Conservation (phyloP, 2,888 invertebrate species). For the Tromatobia lineatoria region DNA sequence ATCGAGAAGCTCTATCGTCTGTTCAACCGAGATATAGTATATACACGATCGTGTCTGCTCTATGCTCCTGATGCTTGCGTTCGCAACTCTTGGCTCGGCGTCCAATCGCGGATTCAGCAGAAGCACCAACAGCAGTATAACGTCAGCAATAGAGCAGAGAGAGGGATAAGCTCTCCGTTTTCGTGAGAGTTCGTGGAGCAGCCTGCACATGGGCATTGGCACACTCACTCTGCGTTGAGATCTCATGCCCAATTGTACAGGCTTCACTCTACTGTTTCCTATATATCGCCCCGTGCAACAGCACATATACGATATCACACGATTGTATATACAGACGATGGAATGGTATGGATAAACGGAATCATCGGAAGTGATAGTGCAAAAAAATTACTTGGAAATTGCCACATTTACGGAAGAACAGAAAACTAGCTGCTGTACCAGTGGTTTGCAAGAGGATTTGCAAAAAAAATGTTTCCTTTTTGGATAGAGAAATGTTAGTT, state of each 20-base stretch:
- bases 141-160: constrained; percentile 30
- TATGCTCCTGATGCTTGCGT: constrained; percentile 53
- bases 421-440: not conserved
- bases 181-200: constrained; percentile 59
- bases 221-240: constrained; percentile 18
- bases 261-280: not conserved
- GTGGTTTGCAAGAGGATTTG: too few relatives aligned
- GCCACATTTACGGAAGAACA: not conserved
- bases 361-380: not conserved
- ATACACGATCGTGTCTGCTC: constrained; percentile 17
- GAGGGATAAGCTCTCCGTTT: constrained; percentile 59
- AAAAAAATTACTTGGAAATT: not conserved
- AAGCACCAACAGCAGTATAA: constrained; percentile 36
- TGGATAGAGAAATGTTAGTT: too few relatives aligned
- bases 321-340: constrained; percentile 2
- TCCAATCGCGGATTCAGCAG: constrained; percentile 67
- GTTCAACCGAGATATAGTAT: constrained; percentile 6
- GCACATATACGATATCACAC: not conserved
- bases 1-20: constrained; percentile 26
- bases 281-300: not conserved
- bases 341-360: too few relatives aligned
- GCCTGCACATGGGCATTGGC: constrained; percentile 49
- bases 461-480: too few relatives aligned
- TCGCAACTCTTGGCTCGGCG: constrained; percentile 49
- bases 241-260: constrained; percentile 23